phyloP scores from a whole-genome alignment of 1,140 invertebrate species.

The Papilio polyxenes region DNA sequence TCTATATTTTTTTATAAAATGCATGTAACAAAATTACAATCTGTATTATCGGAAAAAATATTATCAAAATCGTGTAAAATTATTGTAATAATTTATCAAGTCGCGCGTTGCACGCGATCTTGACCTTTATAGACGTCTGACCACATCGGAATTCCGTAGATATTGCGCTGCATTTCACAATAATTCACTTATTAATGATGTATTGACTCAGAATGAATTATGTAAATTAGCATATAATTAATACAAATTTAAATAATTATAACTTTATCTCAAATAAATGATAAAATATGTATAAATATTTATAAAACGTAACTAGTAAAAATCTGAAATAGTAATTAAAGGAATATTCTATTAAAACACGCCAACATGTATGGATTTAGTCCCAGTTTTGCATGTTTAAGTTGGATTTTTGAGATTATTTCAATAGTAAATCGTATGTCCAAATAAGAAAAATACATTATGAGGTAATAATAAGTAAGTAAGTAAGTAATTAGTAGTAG shows the following conservation, averaged over 20 bases:
- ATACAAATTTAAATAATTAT: background rate
- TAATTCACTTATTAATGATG: conserved; percentile 6
- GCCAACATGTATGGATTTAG: no score
- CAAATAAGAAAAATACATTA: no score
- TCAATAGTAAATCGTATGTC: background rate
- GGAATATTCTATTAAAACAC: no score
- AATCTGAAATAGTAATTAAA: no score
- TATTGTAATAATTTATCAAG: conserved; percentile 26
- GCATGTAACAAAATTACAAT: background rate
- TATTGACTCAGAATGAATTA: background rate
- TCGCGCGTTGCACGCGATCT: conserved; percentile 19
- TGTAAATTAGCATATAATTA: background rate
- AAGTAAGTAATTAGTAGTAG: no score
- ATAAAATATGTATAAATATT: background rate
- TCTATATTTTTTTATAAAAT: no score
- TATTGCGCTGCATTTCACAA: conserved; percentile 22
- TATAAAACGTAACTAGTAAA: no score
- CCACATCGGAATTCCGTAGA: conserved; percentile 33
- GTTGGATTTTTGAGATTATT: no score
- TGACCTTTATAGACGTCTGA: conserved; percentile 33
- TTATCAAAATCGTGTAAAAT: background rate
- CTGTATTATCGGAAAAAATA: background rate
- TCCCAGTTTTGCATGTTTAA: no score
- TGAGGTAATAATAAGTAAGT: no score
- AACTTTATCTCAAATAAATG: no score